Evolutionary conservation across 2,797 vertebrate genomes (phyloP).

Genomic region (Epinephelus coioides): DNA sequence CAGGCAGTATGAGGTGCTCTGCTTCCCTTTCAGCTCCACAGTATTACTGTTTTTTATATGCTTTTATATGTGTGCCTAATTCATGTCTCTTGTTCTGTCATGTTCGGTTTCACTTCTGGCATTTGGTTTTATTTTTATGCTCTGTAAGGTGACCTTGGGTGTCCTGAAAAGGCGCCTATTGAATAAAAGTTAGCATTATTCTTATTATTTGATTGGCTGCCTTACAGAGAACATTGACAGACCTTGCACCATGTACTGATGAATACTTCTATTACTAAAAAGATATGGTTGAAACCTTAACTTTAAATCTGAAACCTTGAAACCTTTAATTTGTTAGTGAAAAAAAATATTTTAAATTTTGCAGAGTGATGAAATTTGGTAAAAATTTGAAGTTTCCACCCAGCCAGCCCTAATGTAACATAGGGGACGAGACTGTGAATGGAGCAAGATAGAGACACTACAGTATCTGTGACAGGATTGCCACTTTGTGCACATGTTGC

Average conservation of each 20-base stretch:
- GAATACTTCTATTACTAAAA: neutral
- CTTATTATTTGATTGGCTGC: neutral
- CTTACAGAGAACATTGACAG: neutral
- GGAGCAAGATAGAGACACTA: neutral
- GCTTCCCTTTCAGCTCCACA: no score
- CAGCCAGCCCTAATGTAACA: neutral
- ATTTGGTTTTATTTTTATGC: no score
- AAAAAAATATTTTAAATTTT: neutral
- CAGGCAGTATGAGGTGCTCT: neutral
- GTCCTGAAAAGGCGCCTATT: no score
- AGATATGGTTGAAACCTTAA: neutral
- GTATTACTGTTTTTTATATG: no score
- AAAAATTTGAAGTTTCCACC: neutral
- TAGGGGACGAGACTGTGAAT: neutral
- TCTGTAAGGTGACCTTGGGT: no score
- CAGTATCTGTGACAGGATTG: constrained; percentile 1
- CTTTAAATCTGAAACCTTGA: no score
- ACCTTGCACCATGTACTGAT: neutral
- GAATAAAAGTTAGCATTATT: no score
- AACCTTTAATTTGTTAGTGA: no score
- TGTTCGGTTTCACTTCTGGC: no score
- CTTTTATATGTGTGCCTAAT: no score
- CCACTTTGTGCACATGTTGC: neutral
- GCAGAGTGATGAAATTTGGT: neutral
- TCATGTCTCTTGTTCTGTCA: no score